These are phyloP conservation scores for Mystacides longicornis DNA, from an alignment of 2,888 invertebrate species.

Conservation along the genomic window DNA sequence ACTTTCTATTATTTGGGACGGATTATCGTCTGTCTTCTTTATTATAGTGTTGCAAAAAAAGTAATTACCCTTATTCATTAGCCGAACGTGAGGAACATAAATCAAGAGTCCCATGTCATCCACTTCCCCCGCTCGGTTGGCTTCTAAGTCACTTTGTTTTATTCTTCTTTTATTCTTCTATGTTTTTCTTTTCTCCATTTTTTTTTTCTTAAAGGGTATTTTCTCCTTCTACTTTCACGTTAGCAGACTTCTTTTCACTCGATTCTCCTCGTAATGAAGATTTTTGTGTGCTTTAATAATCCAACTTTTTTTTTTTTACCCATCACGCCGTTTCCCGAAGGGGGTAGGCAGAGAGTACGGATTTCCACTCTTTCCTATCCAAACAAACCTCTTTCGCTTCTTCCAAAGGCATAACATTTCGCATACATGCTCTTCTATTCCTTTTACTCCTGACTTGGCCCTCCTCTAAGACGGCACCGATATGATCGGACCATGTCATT, in stretches of 20 bases:
- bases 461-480: too few species aligned
- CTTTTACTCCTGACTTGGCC: too few species aligned
- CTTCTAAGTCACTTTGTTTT: conserved; percentile 19
- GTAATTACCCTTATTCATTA: conserved; percentile 27
- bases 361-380: too few species aligned
- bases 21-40: conserved; percentile 26
- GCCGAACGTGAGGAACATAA: conserved; percentile 26
- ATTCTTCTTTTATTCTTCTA: conserved; percentile 22
- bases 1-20: conserved; percentile 25
- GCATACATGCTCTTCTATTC: too few species aligned
- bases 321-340: too few species aligned
- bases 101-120: conserved; percentile 19
- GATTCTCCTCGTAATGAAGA: not conserved
- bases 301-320: not conserved
- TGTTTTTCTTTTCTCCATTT: not conserved
- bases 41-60: conserved; percentile 25
- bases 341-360: too few species aligned
- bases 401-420: too few species aligned
- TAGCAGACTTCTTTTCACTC: not conserved
- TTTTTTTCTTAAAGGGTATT: not conserved
- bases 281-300: not conserved
- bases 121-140: conserved; percentile 15
- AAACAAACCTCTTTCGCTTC: too few species aligned
- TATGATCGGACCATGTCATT: too few species aligned
- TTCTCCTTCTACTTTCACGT: not conserved